Evolutionary conservation across 2,113 vertebrate genomes (phyloP), one percentile per base, ranked within the genome.

Genomic region (Brachypteracias leptosomus): DNA sequence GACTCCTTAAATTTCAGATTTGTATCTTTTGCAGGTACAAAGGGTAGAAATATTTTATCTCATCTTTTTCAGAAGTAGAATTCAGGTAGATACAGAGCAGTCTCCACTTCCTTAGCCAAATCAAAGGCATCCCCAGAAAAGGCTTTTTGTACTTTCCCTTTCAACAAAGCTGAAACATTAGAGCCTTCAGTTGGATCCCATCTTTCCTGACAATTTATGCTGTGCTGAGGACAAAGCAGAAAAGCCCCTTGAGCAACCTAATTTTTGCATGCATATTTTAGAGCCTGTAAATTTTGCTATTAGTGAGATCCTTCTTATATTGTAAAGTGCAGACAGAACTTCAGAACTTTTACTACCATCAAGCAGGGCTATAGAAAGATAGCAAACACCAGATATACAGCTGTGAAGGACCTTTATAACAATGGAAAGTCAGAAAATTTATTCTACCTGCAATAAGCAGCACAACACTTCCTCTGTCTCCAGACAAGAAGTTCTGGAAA

Each of bases 71-170:
- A 92, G 51, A 92, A 75, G 86, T 24, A 89, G 68, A 86, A 95
- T 95, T 89, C 65, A 44, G 68, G 51, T 74, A 90, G 79, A 84
- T 81, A 74, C 18, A 86, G 91, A 84, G 40, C 94, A 92, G 63
- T 62, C 51, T 78, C 65, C 38, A 74, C 68, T 92, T 95, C 72
- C 92, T 93, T 92, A 86, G 83, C 47, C 52, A 44, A 93, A 95
- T 94, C 83, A 96, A 97, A 94, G 72, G 17, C 62, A 80, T 62
- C 46, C 80, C 75, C 59, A 94, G 82, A 77, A 92, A 77, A 90
- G 40, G 40, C 12, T 72, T 95, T 95, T 92, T 90, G 33, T 92
- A 81, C 24, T 68, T 95, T 80, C 15, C 14, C 22, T 93, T 92
- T 77, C 59, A 94, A 78, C 28, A 92, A 76, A 95, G 61, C 70